Evolutionary conservation across 2,888 invertebrate species (phyloP).

Genomic region (Parnassius apollo): DNA sequence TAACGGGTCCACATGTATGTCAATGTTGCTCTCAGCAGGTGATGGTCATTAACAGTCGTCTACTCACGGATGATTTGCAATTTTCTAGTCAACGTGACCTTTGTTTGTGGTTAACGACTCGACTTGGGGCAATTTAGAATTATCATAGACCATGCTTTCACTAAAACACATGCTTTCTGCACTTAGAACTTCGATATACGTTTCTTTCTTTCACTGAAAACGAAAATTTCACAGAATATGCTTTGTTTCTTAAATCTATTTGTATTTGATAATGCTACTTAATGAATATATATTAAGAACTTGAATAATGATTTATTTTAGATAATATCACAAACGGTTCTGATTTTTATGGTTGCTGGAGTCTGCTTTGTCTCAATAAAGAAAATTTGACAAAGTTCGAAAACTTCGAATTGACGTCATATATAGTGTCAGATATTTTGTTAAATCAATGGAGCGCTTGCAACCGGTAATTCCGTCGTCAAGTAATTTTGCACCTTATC

Average conservation of each 20-base stretch:
- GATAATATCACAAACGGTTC: no score
- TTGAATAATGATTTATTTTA: no score
- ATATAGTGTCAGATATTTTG: constrained; percentile 28
- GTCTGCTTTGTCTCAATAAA: no score
- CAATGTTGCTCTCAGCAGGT: constrained; percentile 48
- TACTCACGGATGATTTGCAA: constrained; percentile 60
- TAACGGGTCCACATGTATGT: constrained; percentile 45
- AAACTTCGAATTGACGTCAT: no score
- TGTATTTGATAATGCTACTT: no score
- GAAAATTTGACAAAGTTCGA: no score
- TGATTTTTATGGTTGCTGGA: no score
- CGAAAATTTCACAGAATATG: no score
- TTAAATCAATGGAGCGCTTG: constrained; percentile 43
- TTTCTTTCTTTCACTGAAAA: no score
- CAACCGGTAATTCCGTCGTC: constrained; percentile 56
- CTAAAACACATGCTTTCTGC: constrained; percentile 43
- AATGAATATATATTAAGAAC: no score
- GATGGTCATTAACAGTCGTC: constrained; percentile 51
- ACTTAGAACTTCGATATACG: background rate
- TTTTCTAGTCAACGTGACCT: constrained; percentile 41
- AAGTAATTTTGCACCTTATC: constrained; percentile 54
- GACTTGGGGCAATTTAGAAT: constrained; percentile 64
- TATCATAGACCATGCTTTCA: constrained; percentile 66
- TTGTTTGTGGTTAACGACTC: constrained; percentile 43
- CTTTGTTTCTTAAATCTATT: no score